Evolutionary conservation across 2,113 vertebrate genomes (phyloP).

Genomic region (Redunca redunca): DNA sequence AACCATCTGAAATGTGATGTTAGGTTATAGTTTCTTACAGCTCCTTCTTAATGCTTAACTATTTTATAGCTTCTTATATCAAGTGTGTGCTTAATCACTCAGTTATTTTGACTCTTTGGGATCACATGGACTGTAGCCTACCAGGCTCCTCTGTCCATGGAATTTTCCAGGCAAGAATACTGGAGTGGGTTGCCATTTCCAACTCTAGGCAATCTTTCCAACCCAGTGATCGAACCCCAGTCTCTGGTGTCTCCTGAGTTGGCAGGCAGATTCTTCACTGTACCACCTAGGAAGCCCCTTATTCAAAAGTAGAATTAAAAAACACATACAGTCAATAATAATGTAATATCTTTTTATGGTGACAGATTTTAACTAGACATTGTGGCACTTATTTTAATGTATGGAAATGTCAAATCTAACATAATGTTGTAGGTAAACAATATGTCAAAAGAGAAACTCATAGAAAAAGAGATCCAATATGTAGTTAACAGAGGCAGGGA

Average conservation of each 20-base stretch:
- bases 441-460: background rate
- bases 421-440: background rate
- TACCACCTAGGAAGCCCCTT: background rate
- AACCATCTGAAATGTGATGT: background rate
- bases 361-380: background rate
- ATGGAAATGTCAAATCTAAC: background rate
- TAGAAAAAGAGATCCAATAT: background rate
- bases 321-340: background rate
- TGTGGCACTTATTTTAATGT: background rate
- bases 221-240: background rate
- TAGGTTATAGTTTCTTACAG: background rate
- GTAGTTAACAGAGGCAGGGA: background rate
- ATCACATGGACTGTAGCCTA: background rate
- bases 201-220: background rate
- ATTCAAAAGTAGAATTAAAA: background rate
- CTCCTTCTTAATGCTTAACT: background rate
- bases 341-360: background rate
- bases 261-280: background rate
- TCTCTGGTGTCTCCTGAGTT: background rate
- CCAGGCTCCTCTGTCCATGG: background rate
- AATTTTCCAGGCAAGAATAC: background rate
- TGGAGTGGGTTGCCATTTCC: background rate
- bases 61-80: background rate
- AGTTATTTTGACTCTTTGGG: background rate
- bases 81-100: background rate